Evolutionary conservation across 2,113 vertebrate genomes (phyloP).

Genomic region (Podarcis muralis): DNA sequence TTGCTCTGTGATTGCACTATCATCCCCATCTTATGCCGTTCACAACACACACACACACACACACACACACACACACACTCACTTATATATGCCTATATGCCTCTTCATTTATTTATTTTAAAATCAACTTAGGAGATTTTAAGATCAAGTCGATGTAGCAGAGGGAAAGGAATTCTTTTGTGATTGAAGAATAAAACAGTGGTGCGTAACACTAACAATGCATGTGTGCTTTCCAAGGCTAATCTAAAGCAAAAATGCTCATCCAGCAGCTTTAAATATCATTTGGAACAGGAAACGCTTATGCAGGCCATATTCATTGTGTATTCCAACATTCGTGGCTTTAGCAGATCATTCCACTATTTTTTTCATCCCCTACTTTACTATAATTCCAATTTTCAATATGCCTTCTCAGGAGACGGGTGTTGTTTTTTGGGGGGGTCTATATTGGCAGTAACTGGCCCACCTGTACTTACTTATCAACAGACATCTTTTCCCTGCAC

Average conservation of each 20-base stretch:
- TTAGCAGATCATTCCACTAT: neutral
- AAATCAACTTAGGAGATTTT: neutral
- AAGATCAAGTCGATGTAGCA: neutral
- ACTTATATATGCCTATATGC: neutral
- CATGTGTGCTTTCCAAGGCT: conserved; percentile 35
- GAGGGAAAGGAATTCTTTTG: rapidly evolving
- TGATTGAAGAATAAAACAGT: neutral
- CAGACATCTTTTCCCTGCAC: neutral
- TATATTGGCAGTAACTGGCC: neutral
- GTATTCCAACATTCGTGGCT: neutral
- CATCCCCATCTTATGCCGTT: neutral
- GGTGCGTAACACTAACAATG: neutral
- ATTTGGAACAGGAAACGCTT: conserved; percentile 45
- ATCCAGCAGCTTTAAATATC: conserved; percentile 41
- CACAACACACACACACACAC: no score
- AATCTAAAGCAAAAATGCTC: conserved; percentile 28
- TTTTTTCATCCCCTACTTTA: neutral
- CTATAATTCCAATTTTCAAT: neutral
- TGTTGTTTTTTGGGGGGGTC: neutral
- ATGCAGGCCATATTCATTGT: conserved; percentile 15
- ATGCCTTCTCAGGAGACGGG: neutral
- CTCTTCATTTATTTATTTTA: neutral
- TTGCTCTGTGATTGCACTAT: neutral
- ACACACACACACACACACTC: no score
- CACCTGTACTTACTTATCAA: neutral